These are phyloP conservation scores for Limnephilus auricula DNA, from an alignment of 2,888 invertebrate species.

Conservation along the genomic window DNA sequence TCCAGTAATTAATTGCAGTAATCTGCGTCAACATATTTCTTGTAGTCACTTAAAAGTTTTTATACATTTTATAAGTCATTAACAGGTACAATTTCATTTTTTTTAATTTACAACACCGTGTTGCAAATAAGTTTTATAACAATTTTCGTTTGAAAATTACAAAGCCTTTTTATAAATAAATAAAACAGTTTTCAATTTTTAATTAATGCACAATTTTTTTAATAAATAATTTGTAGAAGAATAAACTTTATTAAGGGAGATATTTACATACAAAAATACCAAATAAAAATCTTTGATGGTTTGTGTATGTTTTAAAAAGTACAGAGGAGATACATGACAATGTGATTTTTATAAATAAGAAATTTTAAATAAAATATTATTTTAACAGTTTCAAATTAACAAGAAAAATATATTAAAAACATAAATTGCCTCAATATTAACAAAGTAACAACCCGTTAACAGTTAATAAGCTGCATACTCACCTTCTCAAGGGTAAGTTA, in stretches of 20 bases:
- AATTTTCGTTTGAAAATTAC: neutral
- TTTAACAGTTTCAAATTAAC: neutral
- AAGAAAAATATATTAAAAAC: neutral
- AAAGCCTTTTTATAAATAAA: neutral
- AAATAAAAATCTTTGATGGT: neutral
- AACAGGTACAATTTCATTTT: neutral
- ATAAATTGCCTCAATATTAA: slow-evolving; percentile 17
- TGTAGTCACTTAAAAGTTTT: neutral
- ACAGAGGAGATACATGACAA: neutral
- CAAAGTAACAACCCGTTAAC: neutral
- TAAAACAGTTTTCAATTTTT: neutral
- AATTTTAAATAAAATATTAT: neutral
- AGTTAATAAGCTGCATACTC: neutral
- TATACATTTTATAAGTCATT: neutral
- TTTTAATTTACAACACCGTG: neutral
- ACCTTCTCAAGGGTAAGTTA: slow-evolving; percentile 3
- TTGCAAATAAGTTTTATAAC: neutral
- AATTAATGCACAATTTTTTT: neutral
- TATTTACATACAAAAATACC: neutral
- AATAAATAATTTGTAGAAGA: neutral
- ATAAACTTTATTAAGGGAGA: neutral
- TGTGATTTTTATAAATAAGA: neutral
- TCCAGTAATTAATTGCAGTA: neutral
- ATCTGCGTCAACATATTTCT: neutral
- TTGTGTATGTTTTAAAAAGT: neutral